Evolutionary conservation across 92 coral and sea anemone genomes (phyloP).

Genomic region (Epizoanthus rinbou): DNA sequence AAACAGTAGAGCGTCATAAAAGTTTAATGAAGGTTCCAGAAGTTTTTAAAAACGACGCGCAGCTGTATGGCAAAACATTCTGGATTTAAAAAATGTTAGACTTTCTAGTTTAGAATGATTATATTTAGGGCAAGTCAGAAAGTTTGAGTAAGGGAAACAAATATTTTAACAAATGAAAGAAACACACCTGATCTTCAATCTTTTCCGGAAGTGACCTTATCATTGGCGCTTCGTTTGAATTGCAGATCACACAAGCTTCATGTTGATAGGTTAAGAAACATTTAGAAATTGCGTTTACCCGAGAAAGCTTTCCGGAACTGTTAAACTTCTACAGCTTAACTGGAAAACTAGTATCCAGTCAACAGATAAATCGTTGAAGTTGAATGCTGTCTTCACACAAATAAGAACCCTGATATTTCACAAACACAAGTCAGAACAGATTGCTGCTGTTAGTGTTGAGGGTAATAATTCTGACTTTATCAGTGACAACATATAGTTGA

Average conservation of each 20-base stretch:
- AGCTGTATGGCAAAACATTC: slow-evolving; percentile 20
- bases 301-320: background rate
- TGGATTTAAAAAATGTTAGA: background rate
- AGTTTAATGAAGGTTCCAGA: background rate
- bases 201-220: slow-evolving; percentile 10
- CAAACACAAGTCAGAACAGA: too few relatives aligned
- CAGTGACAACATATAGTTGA: too few relatives aligned
- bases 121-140: background rate
- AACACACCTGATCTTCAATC: background rate
- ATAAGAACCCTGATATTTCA: too few relatives aligned
- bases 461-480: too few relatives aligned
- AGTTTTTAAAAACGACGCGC: background rate
- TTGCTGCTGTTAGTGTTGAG: too few relatives aligned
- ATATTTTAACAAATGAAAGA: background rate
- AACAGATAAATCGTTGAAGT: too few relatives aligned
- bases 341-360: too few relatives aligned
- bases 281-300: background rate
- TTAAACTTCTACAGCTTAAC: background rate
- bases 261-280: slow-evolving; percentile 5
- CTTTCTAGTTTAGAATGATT: background rate
- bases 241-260: background rate
- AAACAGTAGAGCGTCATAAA: slow-evolving; percentile 6
- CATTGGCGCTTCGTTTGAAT: slow-evolving; percentile 27
- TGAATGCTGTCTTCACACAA: too few relatives aligned
- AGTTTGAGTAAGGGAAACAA: background rate